phyloP scores from a whole-genome alignment of 2,113 vertebrate species.

The Saguinus imperator region DNA sequence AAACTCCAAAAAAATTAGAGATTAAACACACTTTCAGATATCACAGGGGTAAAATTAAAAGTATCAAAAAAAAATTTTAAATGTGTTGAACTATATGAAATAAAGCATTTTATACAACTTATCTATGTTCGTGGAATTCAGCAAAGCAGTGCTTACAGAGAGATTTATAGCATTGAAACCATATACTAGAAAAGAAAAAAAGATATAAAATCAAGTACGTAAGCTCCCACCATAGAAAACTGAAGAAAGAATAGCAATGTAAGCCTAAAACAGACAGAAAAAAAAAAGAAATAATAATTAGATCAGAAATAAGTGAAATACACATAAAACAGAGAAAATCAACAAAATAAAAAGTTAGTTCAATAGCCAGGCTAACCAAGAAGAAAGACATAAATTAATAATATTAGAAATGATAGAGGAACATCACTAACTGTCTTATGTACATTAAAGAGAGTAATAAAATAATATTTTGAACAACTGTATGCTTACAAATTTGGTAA shows the following conservation, averaged over 20 bases:
- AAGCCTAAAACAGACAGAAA: not conserved
- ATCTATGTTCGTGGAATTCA: not conserved
- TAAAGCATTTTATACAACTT: not conserved
- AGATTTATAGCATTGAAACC: not conserved
- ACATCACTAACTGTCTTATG: not conserved
- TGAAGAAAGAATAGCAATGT: not conserved
- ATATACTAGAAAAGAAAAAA: not conserved
- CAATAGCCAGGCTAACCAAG: not conserved
- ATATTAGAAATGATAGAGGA: not conserved
- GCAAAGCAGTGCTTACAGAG: not conserved
- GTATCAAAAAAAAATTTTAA: not conserved
- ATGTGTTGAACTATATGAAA: not conserved
- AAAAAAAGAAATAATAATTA: not conserved
- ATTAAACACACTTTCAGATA: not conserved
- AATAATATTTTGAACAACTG: not conserved
- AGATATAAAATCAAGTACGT: not conserved
- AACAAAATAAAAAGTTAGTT: not conserved
- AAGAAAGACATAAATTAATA: not conserved
- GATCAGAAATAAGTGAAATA: not conserved
- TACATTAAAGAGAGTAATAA: not conserved
- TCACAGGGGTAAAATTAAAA: not conserved
- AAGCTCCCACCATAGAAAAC: not conserved
- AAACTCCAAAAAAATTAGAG: not conserved
- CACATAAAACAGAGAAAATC: not conserved
- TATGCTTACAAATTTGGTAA: not conserved